Conservation (phyloP, 2,888 invertebrate genomes). For the Morpho helenor region DNA sequence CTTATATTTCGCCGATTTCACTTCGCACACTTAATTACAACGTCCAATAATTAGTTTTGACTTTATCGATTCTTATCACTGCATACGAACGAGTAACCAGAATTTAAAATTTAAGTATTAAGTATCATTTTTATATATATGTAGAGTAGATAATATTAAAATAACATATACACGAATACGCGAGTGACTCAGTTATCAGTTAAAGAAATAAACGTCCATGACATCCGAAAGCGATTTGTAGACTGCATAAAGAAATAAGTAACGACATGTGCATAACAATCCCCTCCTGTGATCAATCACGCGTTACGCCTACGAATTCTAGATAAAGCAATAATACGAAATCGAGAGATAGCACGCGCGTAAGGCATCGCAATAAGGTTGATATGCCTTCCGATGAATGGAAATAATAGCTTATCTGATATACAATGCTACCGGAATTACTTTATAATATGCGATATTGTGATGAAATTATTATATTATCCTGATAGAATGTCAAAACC, state of each 20-base stretch:
- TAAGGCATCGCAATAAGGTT: constrained; percentile 18
- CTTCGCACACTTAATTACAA: constrained; percentile 16
- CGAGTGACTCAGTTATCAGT: neutral
- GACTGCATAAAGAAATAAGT: constrained; percentile 40
- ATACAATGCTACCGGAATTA: constrained; percentile 18
- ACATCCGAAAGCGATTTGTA: constrained; percentile 41
- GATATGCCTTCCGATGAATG: constrained; percentile 14
- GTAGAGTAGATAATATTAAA: neutral
- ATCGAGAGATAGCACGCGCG: constrained; percentile 32
- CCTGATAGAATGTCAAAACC: too few relatives aligned
- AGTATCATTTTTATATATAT: neutral
- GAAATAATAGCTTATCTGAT: constrained; percentile 20
- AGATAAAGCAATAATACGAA: constrained; percentile 44
- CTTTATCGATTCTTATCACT: constrained; percentile 46
- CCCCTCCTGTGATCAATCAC: constrained; percentile 40
- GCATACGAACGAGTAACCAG: neutral
- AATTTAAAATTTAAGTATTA: constrained; percentile 2
- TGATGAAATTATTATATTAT: constrained; percentile 1
- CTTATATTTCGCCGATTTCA: constrained; percentile 30
- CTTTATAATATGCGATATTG: constrained; percentile 7
- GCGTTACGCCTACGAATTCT: constrained; percentile 43
- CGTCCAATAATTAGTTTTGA: constrained; percentile 30
- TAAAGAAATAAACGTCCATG: constrained; percentile 37
- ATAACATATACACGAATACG: neutral
- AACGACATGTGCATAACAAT: constrained; percentile 44